A percentile compares a stretch with the other conserved stretches of the same genome.
phyloP scores from a whole-genome alignment of 2,113 vertebrate genomes.

The Psittacula cyanocephala region DNA sequence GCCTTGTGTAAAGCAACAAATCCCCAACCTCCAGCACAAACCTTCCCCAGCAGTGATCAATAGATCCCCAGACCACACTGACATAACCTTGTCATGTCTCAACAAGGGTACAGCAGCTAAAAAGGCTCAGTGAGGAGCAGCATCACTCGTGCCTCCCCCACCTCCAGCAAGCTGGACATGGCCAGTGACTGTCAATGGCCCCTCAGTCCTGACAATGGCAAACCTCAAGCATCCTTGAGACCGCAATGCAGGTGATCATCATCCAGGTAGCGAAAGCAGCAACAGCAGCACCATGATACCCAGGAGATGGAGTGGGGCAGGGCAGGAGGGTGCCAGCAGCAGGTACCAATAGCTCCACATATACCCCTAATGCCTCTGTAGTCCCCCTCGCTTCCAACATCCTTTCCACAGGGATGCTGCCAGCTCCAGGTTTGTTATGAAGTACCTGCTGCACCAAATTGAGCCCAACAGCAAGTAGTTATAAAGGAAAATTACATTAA shows the following conservation, averaged over 20 bases:
- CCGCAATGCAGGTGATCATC: constrained; percentile 56
- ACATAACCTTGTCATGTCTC: constrained; percentile 81
- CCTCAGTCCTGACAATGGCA: constrained; percentile 28
- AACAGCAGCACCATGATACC: constrained; percentile 33
- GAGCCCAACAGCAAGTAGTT: constrained; percentile 48
- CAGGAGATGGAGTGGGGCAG: constrained; percentile 61
- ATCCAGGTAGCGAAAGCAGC: constrained; percentile 61
- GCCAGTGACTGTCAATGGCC: constrained; percentile 61
- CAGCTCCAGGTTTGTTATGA: neutral
- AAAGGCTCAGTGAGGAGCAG: constrained; percentile 47
- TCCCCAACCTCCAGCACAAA: constrained; percentile 70
- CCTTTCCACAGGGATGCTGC: constrained; percentile 2
- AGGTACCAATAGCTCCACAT: neutral
- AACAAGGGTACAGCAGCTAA: constrained; percentile 76
- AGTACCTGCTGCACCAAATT: constrained; percentile 43
- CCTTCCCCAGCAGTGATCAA: constrained; percentile 78
- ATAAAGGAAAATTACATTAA: constrained; percentile 65
- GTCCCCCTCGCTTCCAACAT: neutral
- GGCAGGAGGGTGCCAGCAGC: constrained; percentile 62
- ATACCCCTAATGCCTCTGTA: rapidly evolving
- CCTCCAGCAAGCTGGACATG: constrained; percentile 27
- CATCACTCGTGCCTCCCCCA: neutral
- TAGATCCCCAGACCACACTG: constrained; percentile 78
- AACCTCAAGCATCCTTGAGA: constrained; percentile 68
- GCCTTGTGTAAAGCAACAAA: constrained; percentile 70